Conservation (phyloP, 2,888 invertebrate species). For the Ochropacha duplaris region DNA sequence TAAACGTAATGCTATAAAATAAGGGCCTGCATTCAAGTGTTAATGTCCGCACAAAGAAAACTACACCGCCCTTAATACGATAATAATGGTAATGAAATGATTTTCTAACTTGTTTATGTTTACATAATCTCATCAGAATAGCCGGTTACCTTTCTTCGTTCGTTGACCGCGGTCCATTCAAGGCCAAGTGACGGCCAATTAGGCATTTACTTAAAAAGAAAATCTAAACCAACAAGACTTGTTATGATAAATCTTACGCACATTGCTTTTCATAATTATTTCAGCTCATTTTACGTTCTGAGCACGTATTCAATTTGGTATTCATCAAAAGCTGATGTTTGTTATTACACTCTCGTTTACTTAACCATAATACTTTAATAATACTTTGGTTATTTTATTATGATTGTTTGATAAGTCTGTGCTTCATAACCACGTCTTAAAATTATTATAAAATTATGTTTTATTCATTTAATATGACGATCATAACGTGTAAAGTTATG, state of each 20-base stretch:
- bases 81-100: conserved; percentile 31
- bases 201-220: conserved; percentile 29
- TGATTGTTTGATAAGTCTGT: background rate
- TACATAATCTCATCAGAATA: conserved; percentile 48
- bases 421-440: background rate
- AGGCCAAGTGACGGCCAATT: conserved; percentile 54
- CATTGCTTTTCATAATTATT: conserved; percentile 4
- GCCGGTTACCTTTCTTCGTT: conserved; percentile 54
- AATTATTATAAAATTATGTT: conserved; percentile 1
- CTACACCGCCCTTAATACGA: conserved; percentile 4
- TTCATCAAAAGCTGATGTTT: conserved; percentile 33
- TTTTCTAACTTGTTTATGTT: conserved; percentile 51
- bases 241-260: conserved; percentile 6
- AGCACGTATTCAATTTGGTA: conserved; percentile 33
- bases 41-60: conserved; percentile 6
- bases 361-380: background rate
- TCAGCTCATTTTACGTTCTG: conserved; percentile 11
- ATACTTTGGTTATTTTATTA: background rate
- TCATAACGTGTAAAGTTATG: background rate
- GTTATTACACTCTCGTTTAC: conserved; percentile 26
- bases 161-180: conserved; percentile 55
- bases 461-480: background rate
- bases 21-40: conserved; percentile 1
- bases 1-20: conserved; percentile 4
- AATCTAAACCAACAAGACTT: conserved; percentile 3